Evolutionary conservation across 1,140 invertebrate genomes (phyloP).

Genomic region (Lepidotrigona ventralis): DNA sequence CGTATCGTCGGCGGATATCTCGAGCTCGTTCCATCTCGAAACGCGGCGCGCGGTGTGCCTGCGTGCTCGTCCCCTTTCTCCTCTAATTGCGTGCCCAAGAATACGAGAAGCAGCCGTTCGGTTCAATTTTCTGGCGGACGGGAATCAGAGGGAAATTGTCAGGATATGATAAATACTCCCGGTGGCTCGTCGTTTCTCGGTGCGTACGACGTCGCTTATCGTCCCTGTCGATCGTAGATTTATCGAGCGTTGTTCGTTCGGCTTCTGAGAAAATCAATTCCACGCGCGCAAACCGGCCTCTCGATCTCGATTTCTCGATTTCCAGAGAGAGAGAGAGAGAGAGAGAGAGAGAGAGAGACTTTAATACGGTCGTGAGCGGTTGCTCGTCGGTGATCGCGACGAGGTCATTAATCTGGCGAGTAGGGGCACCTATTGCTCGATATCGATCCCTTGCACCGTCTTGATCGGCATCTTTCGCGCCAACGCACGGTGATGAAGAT

Average conservation of each 20-base stretch:
- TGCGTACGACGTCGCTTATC: constrained; percentile 29
- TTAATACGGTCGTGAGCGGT: constrained; percentile 65
- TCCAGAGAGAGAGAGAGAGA: constrained; percentile 12
- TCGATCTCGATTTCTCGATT: constrained; percentile 69
- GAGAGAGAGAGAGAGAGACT: constrained; percentile 53
- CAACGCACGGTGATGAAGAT: too few relatives aligned
- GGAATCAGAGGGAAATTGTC: constrained; percentile 7
- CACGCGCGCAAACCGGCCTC: constrained; percentile 54
- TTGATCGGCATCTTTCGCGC: neutral
- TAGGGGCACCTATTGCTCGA: constrained; percentile 55
- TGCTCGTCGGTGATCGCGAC: constrained; percentile 62
- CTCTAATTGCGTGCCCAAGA: constrained; percentile 14
- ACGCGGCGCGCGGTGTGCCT: neutral
- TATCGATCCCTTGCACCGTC: constrained; percentile 60
- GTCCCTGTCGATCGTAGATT: constrained; percentile 31
- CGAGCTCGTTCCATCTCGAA: neutral
- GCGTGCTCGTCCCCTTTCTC: neutral
- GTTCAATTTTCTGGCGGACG: constrained; percentile 27
- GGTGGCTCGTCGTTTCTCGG: neutral
- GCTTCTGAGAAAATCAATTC: constrained; percentile 68
- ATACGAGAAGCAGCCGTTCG: neutral
- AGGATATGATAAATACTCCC: constrained; percentile 35
- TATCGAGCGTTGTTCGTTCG: constrained; percentile 51
- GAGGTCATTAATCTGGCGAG: constrained; percentile 69
- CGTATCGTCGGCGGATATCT: neutral